Evolutionary conservation across 2,113 vertebrate species (phyloP).

Genomic region (Taxidea taxus): DNA sequence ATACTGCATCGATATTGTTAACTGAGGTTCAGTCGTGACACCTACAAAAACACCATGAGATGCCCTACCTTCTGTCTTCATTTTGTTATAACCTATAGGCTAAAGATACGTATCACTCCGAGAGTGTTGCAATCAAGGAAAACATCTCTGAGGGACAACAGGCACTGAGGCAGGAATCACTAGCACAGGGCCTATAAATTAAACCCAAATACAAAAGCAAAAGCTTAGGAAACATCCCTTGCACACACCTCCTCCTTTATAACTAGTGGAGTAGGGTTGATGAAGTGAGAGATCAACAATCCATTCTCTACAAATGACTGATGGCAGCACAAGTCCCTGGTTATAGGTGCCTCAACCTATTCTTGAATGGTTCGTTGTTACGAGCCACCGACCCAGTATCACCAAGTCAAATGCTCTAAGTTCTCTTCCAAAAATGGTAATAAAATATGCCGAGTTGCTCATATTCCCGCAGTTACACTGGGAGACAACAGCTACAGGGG

Average conservation of each 20-base stretch:
- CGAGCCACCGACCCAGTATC: neutral
- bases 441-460: neutral
- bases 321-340: neutral
- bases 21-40: neutral
- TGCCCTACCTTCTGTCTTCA: neutral
- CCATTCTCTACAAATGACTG: neutral
- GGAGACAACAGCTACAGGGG: neutral
- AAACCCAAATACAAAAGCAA: neutral
- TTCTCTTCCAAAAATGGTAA: slow-evolving; percentile 7
- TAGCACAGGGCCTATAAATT: neutral
- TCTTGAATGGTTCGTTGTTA: neutral
- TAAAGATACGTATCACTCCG: slow-evolving; percentile 28
- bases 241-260: neutral
- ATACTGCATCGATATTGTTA: slow-evolving; percentile 33
- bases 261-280: neutral
- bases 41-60: neutral
- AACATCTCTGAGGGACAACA: slow-evolving; percentile 1
- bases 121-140: neutral
- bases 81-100: neutral
- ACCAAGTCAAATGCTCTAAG: neutral
- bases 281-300: neutral
- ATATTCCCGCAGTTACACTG: slow-evolving; percentile 21
- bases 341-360: neutral
- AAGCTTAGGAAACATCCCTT: neutral
- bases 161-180: neutral